phyloP scores from a whole-genome alignment of 2,113 vertebrate species.

The Gasterosteus nipponicus region DNA sequence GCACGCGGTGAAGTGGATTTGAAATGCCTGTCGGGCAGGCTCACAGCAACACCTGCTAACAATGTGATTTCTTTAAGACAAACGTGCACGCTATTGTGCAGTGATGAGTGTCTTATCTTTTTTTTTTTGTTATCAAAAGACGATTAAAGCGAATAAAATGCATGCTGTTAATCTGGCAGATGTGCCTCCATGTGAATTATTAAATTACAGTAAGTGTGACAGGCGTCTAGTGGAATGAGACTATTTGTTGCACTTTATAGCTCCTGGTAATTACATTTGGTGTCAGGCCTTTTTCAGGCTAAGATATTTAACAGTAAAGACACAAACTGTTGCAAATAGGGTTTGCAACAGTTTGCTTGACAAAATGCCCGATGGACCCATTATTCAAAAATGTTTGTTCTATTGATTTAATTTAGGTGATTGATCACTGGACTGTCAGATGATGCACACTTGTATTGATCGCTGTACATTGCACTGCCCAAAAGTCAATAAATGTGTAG shows the following conservation, averaged over 20 bases:
- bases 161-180: slow-evolving; percentile 48
- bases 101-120: slow-evolving; percentile 31
- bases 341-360: not conserved
- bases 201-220: slow-evolving; percentile 55
- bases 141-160: slow-evolving; percentile 27
- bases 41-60: slow-evolving; percentile 1
- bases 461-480: slow-evolving; percentile 11
- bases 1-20: slow-evolving; percentile 7
- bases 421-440: slow-evolving; percentile 38
- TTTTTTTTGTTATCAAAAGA: slow-evolving; percentile 38
- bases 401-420: slow-evolving; percentile 54
- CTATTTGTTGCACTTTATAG: slow-evolving; percentile 46
- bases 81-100: slow-evolving; percentile 1
- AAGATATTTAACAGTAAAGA: slow-evolving; percentile 8
- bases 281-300: slow-evolving; percentile 12
- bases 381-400: slow-evolving; percentile 23
- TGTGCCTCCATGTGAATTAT: slow-evolving; percentile 49
- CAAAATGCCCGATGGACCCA: slow-evolving; percentile 19
- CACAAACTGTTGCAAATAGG: not conserved
- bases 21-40: slow-evolving; percentile 13
- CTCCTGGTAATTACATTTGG: slow-evolving; percentile 22
- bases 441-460: slow-evolving; percentile 58
- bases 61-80: slow-evolving; percentile 3
- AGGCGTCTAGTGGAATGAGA: slow-evolving; percentile 56
- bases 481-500: slow-evolving; percentile 35